phyloP scores from a whole-genome alignment of 2,113 vertebrate species.

The Burhinus bistriatus region DNA sequence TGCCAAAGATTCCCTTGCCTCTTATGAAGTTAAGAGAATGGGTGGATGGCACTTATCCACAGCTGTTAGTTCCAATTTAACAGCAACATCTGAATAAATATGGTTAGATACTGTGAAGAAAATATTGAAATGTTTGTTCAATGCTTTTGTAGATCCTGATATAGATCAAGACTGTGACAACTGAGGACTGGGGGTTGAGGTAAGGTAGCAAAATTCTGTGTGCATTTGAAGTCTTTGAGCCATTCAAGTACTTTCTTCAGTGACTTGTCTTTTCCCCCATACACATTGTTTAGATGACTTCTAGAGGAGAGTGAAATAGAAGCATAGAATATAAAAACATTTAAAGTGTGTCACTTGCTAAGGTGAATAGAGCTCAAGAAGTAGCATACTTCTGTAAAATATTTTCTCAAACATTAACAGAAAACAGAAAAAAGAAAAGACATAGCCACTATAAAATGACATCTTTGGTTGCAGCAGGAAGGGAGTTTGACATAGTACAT shows the following conservation, averaged over 20 bases:
- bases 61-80: neutral
- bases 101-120: neutral
- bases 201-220: neutral
- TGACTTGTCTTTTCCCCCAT: neutral
- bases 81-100: neutral
- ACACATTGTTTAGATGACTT: neutral
- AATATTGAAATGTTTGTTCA: neutral
- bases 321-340: neutral
- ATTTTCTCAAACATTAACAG: neutral
- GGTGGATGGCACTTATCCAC: neutral
- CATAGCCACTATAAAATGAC: neutral
- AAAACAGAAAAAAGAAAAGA: neutral
- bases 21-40: neutral
- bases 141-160: neutral
- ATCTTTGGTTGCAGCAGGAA: neutral
- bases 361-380: neutral
- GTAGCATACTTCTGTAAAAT: neutral
- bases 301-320: neutral
- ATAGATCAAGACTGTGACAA: neutral
- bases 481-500: neutral
- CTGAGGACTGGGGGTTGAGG: neutral
- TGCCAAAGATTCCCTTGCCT: too few relatives aligned
- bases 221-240: neutral
- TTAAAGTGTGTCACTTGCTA: neutral
- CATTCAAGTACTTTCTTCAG: neutral